Evolutionary conservation across 2,888 invertebrate species (phyloP).

Genomic region (Pteria penguin): DNA sequence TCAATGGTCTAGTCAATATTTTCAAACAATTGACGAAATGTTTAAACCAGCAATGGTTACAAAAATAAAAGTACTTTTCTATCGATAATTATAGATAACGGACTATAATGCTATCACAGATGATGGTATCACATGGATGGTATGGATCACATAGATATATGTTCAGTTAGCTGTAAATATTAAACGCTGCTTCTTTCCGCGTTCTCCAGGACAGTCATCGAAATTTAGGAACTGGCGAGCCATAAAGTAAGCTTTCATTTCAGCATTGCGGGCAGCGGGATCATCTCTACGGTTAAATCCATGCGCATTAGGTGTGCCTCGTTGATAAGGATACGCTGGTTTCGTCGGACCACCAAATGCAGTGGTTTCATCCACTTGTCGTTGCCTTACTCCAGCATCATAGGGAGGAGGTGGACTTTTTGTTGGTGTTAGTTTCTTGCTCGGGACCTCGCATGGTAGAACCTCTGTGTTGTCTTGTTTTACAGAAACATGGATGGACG

Average conservation of each 20-base stretch:
- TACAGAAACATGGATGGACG: too few relatives aligned
- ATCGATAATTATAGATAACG: too few relatives aligned
- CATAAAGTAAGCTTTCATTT: not conserved
- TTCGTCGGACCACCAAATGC: not conserved
- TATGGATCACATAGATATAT: too few relatives aligned
- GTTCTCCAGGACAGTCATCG: not conserved
- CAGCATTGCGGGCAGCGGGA: not conserved
- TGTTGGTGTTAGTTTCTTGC: not conserved
- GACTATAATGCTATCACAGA: too few relatives aligned
- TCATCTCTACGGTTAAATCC: not conserved
- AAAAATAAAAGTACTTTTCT: too few relatives aligned
- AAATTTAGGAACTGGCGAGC: not conserved
- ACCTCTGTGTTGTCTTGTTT: not conserved
- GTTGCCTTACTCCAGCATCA: not conserved
- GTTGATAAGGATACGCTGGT: not conserved
- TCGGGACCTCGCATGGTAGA: not conserved
- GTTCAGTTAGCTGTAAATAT: not conserved
- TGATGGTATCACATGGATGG: too few relatives aligned
- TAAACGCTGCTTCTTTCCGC: not conserved
- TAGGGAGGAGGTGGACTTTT: not conserved
- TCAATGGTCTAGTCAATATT: too few relatives aligned
- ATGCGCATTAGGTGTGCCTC: not conserved
- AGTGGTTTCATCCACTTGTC: not conserved
- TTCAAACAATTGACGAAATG: too few relatives aligned
- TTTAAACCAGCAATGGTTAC: too few relatives aligned